Percentiles rank a stretch among this genome's conserved stretches.
Conservation (phyloP, 2,797 vertebrate species). For the Microctenopoma lineatum region DNA sequence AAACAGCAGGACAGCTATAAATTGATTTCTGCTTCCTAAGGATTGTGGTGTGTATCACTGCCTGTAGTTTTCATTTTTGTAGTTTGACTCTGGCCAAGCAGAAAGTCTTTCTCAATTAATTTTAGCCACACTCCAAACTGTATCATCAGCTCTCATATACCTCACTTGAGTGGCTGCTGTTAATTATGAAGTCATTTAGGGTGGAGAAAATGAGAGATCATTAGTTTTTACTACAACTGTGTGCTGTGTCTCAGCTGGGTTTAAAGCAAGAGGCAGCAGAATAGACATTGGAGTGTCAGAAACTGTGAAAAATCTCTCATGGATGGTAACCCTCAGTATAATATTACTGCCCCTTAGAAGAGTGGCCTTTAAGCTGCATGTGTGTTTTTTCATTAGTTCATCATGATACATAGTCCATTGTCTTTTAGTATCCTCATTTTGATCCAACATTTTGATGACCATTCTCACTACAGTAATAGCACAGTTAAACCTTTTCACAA, state of each 20-base stretch:
- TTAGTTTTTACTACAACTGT: slow-evolving; percentile 76
- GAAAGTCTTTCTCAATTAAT: slow-evolving; percentile 51
- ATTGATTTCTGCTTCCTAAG: slow-evolving; percentile 34
- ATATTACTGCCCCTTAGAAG: slow-evolving; percentile 57
- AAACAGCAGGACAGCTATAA: slow-evolving; percentile 37
- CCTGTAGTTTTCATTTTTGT: slow-evolving; percentile 19
- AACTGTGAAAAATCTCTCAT: slow-evolving; percentile 54
- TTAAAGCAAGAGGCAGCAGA: slow-evolving; percentile 66
- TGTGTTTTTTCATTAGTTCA: slow-evolving; percentile 53
- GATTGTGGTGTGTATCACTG: slow-evolving; percentile 34
- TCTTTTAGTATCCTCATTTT: slow-evolving; percentile 64
- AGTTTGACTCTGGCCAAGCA: slow-evolving; percentile 43
- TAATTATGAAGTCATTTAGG: slow-evolving; percentile 79
- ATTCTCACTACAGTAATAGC: slow-evolving; percentile 46
- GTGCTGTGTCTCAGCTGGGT: slow-evolving; percentile 53
- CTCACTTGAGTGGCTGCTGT: slow-evolving; percentile 74
- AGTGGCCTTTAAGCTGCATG: slow-evolving; percentile 59
- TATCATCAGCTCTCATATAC: slow-evolving; percentile 67
- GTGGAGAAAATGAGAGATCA: slow-evolving; percentile 74
- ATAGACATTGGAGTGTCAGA: slow-evolving; percentile 63
- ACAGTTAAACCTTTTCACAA: slow-evolving; percentile 39
- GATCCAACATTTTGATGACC: slow-evolving; percentile 65
- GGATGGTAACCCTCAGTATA: slow-evolving; percentile 52
- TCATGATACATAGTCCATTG: slow-evolving; percentile 64
- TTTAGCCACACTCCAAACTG: slow-evolving; percentile 51